Evolutionary conservation across 2,888 invertebrate species (phyloP), one percentile per base, ranked within the genome.

Genomic region (Gymnocheta viridis): DNA sequence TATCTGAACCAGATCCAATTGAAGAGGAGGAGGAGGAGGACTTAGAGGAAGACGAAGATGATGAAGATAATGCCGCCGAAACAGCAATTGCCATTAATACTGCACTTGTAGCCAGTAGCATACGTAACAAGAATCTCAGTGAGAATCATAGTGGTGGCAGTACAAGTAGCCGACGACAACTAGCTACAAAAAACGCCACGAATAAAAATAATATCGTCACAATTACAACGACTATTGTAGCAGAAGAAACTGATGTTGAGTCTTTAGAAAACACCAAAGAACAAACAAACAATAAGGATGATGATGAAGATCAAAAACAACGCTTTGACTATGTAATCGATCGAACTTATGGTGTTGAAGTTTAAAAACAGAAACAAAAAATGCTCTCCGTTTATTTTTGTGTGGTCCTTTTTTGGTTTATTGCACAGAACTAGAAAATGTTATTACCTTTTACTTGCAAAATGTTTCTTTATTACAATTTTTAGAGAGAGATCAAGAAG

Each of bases 281-380:
- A 66, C 62, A 62, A 66, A 10, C n/a, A 86, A 83, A 38, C 27
- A 17, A 56, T 12, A 19, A 32, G 47, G 86, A 78, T 70, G 88
- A 88, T 74, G 89, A 90, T 93, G 89, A 90, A 70, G 88, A 88
- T 82, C 89, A 89, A 69, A 88, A 88, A 74, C 81, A 86, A 62
- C 94, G 95, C 91, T 96, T 95, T 92, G 96, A 96, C 87, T 96
- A 96, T 92, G 96, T 96, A 86, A 95, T 97, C 86, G 96, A 96
- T 92, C 94, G 96, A 91, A 95, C 95, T 82, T 93, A 96, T 89
- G 96, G 97, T 89, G 97, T 97, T 87, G 96, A 96, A 93, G 96
- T 97, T 90, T 97, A 93, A 94, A 60, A 19, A 38, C 44, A 58
- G 94, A 60, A 19, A 38, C 44, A 58, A 7, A 29, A 29, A 27